These are phyloP conservation scores for Molanna angustata DNA, from an alignment of 2,888 invertebrate species.

Conservation along the genomic window DNA sequence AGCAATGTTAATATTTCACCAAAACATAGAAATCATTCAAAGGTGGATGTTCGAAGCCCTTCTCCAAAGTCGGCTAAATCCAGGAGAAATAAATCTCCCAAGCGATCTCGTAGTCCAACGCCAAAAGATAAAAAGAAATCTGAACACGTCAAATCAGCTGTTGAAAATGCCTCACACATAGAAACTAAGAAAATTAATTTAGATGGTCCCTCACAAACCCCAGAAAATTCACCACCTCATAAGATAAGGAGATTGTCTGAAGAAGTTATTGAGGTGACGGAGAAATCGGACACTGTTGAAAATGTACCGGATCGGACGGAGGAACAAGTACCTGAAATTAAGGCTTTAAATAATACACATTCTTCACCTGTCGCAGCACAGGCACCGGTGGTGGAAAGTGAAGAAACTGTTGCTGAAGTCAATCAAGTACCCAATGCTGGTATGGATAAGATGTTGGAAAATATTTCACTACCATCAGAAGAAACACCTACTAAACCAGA, in stretches of 20 bases:
- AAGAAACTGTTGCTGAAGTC: no score
- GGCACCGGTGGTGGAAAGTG: no score
- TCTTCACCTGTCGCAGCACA: no score
- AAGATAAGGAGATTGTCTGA: slow-evolving; percentile 6
- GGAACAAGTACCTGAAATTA: no score
- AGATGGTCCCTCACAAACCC: slow-evolving; percentile 23
- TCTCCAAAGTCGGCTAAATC: slow-evolving; percentile 13
- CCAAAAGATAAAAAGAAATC: slow-evolving; percentile 38
- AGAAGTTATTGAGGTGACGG: no score
- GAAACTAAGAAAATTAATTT: slow-evolving; percentile 12
- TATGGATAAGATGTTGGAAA: no score
- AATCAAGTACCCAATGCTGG: no score
- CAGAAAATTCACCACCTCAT: slow-evolving; percentile 29
- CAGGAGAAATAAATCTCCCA: slow-evolving; percentile 27
- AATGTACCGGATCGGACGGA: no score
- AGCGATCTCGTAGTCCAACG: slow-evolving; percentile 20
- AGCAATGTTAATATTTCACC: slow-evolving; percentile 21
- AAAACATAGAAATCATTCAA: slow-evolving; percentile 19
- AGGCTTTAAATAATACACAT: no score
- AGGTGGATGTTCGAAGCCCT: slow-evolving; percentile 17
- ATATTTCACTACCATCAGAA: slow-evolving; percentile 8
- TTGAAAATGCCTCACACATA: slow-evolving; percentile 13
- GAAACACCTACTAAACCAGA: background rate
- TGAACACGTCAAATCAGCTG: slow-evolving; percentile 23
- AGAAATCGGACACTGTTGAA: no score